Base-by-base conservation (phyloP, 2,888 invertebrate genomes). In the Lagria hirta region DNA sequence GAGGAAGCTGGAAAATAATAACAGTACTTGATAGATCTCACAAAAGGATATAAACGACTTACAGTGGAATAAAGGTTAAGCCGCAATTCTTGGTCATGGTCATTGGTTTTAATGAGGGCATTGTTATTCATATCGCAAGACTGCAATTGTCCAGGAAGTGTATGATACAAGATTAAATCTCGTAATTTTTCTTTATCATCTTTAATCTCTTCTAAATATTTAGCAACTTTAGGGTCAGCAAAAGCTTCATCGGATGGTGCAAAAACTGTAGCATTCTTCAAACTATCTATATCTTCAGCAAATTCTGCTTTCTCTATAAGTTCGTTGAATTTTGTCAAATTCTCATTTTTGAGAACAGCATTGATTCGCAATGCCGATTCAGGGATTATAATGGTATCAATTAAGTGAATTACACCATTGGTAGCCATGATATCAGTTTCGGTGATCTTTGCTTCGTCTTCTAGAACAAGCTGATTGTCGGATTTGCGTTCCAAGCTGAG, bases 351-450 rank as follows among this genome's bases (percentile, higher is more conserved):
- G 51, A 84, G 71, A 3, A 81, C 71, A 10, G 65, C 67, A 13
- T 63, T 66, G 40, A 71, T 60, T 41, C 68, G 65, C 12, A 69
- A 49, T 14, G 71, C 71, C 61, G 79, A 76, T 48, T 82, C 78
- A 1, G 84, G 84, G 35, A 83, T 75, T 26, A 86, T 63, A 14
- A 86, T 76, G 2, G 76, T 75, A 57, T 86, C 83, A 49, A 86
- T 76, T 15, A 82, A 72, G 64, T 86, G 84, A 15, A 87, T 62
- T 2, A 86, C 83, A n/a, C 86, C 87, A 67, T 87, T 85, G 1
- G 80, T 82, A 6, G 78, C 84, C 69, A 86, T 77, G 16, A 80
- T 70, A 62, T 86, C 86, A 2, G 73, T 66, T 40, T 75, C 75
- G 4, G 75, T 64, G 14, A 84, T 74, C 61, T 78, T 77, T 1